phyloP scores from a whole-genome alignment of 2,797 vertebrate genomes.

The Diceros bicornis region DNA sequence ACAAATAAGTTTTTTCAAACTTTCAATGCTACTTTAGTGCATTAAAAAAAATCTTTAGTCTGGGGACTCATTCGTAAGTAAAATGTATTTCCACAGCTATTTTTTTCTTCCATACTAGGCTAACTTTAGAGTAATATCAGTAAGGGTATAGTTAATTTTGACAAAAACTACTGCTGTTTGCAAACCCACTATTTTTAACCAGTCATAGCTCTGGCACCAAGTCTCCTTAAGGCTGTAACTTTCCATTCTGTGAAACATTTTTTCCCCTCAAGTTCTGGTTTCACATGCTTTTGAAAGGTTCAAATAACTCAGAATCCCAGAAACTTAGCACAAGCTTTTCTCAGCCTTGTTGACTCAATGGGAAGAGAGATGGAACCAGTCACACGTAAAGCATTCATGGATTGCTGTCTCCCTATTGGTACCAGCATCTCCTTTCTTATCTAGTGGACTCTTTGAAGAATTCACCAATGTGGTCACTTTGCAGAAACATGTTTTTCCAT shows the following conservation, averaged over 20 bases:
- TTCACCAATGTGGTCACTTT: not conserved
- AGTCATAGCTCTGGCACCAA: constrained; percentile 52
- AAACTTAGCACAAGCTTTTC: constrained; percentile 1
- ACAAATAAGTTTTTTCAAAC: not conserved
- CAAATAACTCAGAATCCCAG: constrained; percentile 48
- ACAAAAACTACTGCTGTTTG: constrained; percentile 15
- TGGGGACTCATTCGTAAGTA: not conserved
- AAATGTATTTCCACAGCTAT: not conserved
- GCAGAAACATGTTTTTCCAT: constrained; percentile 16
- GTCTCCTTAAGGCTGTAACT: constrained; percentile 49
- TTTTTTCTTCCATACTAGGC: not conserved
- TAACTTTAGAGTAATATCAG: constrained; percentile 6
- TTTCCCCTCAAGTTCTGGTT: constrained; percentile 35
- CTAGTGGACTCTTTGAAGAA: not conserved
- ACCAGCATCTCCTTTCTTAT: not conserved
- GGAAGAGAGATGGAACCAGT: not conserved
- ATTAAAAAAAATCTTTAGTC: not conserved
- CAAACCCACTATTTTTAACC: constrained; percentile 68
- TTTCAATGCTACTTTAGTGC: not conserved
- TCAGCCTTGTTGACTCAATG: not conserved
- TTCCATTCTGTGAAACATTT: constrained; percentile 42
- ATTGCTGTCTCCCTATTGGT: not conserved
- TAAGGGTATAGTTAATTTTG: constrained; percentile 61
- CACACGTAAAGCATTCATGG: not conserved
- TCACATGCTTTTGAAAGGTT: constrained; percentile 29